phyloP scores from a whole-genome alignment of 2,888 invertebrate genomes.

The Drosophila pullipes region DNA sequence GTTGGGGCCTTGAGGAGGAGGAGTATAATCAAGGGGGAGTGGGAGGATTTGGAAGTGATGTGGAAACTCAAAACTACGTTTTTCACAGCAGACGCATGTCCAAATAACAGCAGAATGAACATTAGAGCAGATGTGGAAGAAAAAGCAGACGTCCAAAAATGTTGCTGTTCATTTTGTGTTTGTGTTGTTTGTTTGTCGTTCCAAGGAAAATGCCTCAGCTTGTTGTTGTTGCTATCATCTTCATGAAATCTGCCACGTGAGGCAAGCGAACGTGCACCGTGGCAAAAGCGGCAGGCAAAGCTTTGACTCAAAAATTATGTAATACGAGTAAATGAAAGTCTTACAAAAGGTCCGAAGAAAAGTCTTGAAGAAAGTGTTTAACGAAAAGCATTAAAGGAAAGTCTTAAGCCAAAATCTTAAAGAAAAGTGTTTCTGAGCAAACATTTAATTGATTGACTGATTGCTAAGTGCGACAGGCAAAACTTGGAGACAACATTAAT shows the following conservation, averaged over 20 bases:
- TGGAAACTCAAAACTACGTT: slow-evolving; percentile 20
- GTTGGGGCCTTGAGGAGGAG: background rate
- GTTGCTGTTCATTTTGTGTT: slow-evolving; percentile 24
- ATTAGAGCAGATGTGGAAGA: background rate
- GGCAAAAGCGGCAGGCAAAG: slow-evolving; percentile 4
- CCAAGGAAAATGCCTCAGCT: slow-evolving; percentile 36
- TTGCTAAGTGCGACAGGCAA: background rate
- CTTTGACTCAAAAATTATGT: background rate
- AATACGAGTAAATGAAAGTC: background rate
- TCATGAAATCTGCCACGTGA: slow-evolving; percentile 59
- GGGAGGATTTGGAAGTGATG: background rate
- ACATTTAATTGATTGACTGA: background rate
- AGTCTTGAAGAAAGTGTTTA: background rate
- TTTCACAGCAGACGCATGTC: slow-evolving; percentile 42
- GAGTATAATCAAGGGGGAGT: background rate
- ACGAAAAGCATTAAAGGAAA: background rate
- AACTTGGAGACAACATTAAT: too few relatives aligned
- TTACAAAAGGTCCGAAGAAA: background rate
- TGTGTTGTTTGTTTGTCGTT: slow-evolving; percentile 46
- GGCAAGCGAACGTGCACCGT: slow-evolving; percentile 31
- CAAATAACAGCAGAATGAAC: background rate
- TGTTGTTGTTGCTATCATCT: slow-evolving; percentile 38
- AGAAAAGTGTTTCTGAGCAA: background rate
- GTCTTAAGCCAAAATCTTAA: too few relatives aligned
- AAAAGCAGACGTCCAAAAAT: slow-evolving; percentile 1